A percentile compares a stretch with the other conserved stretches of the same genome.
Conservation (phyloP, 2,113 vertebrate genomes). For the Carassius auratus region DNA sequence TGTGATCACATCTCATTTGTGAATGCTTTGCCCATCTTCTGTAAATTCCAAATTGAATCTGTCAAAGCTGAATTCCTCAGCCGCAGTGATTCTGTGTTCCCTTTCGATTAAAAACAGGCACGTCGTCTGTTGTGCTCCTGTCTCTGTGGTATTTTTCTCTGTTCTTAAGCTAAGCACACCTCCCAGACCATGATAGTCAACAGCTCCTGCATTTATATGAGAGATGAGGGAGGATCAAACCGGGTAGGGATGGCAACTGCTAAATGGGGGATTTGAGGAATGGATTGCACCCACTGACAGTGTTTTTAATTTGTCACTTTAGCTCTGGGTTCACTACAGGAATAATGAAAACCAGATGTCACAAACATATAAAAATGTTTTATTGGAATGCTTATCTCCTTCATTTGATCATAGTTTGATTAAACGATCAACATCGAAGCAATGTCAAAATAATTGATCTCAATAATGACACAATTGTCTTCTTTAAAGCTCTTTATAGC, state of each 20-base stretch:
- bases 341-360: background rate
- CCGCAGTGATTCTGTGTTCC: background rate
- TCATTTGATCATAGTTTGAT: background rate
- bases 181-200: slow-evolving; percentile 26
- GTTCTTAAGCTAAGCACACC: slow-evolving; percentile 24
- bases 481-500: too few species aligned
- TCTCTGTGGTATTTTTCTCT: slow-evolving; percentile 14
- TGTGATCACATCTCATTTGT: background rate
- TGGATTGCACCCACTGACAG: background rate
- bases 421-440: background rate
- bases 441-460: background rate
- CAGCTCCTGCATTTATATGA: slow-evolving; percentile 15
- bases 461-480: too few species aligned
- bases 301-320: background rate
- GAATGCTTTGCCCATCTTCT: background rate
- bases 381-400: background rate
- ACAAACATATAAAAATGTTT: background rate
- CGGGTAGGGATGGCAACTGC: background rate
- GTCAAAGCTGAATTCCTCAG: slow-evolving; percentile 4
- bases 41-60: slow-evolving; percentile 1
- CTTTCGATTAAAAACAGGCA: slow-evolving; percentile 31
- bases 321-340: background rate
- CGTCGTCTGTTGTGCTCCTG: slow-evolving; percentile 14
- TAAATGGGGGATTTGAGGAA: background rate
- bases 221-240: slow-evolving; percentile 8